Base-by-base conservation (phyloP, 2,888 invertebrate genomes). In the Neuroscelio doddi region DNA sequence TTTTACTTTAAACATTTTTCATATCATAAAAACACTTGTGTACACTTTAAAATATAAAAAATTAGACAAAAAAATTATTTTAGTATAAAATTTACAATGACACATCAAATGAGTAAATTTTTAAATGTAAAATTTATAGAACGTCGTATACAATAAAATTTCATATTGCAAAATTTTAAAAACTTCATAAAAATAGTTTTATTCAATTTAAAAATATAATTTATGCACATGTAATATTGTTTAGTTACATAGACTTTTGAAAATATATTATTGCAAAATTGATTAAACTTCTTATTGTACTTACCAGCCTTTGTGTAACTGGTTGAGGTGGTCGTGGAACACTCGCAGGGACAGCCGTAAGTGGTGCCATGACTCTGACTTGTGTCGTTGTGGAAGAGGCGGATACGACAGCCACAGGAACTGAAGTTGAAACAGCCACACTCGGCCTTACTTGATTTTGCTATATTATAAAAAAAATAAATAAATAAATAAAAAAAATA, bases 351-450 rank as follows among this genome's bases (percentile, higher is more conserved):
- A 81, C 78, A 56, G 84, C 79, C 64, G 85, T 80, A 63, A 80
- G 69, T 10, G 87, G 87, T 61, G 89, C 85, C 79, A 90, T 89
- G 77, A 91, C 87, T 73, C 91, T 86, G 69, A 91, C 89, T 82
- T 90, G 90, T 42, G 89, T 87, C 49, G 88, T 86, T 39, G 81
- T 76, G 50, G 77, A 75, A 34, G 79, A 56, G 3, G 68, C 75
- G 58, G 46, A 30, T 21, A 50, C 50, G 14, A 53, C 64, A 1
- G 71, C 70, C 42, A 69, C 70, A 56, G 81, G 76, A 66, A 78
- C 73, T 34, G 77, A 76, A 36, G 78, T 73, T 34, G 80, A 71
- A 10, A 79, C 79, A 38, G 83, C 80, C 46, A 87, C 85, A 63
- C 87, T 86, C 68, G 87, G 87, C 80, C 87, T 86, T 64, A 87